A percentile compares a stretch with the other conserved stretches of the same genome.
Evolutionary conservation across 2,888 invertebrate genomes (phyloP).

Genomic region (Drosophila fulvimacula): DNA sequence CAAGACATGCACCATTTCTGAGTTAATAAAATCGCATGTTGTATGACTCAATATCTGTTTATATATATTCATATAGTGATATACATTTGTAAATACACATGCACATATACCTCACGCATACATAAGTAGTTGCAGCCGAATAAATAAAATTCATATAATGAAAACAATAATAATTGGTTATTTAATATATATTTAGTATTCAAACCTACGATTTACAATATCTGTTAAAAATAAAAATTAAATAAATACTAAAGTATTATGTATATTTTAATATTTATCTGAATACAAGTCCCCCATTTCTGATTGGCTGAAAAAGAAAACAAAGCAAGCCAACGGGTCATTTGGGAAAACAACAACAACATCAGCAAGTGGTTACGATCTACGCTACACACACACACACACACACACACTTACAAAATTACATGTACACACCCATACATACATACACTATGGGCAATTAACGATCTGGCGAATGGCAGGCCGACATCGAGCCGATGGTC

Average conservation of each 20-base stretch:
- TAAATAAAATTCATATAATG: background rate
- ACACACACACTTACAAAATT: conserved; percentile 6
- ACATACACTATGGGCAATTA: conserved; percentile 26
- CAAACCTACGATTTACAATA: no score
- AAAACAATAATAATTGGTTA: background rate
- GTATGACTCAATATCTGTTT: background rate
- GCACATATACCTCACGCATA: no score
- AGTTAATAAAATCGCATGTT: background rate
- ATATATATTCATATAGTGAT: no score
- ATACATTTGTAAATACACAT: no score
- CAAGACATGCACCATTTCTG: conserved; percentile 14
- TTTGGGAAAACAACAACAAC: background rate
- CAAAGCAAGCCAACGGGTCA: conserved; percentile 40
- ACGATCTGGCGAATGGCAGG: conserved; percentile 68
- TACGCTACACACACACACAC: conserved; percentile 26
- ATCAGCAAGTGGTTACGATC: conserved; percentile 32
- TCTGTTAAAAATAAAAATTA: no score
- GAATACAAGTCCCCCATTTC: conserved; percentile 21
- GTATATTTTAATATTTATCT: background rate
- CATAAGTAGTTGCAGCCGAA: no score
- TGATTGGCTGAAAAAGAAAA: conserved; percentile 43
- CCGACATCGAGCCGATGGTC: conserved; percentile 62
- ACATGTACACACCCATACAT: conserved; percentile 4
- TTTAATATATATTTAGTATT: background rate
- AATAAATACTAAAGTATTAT: no score